phyloP scores from a whole-genome alignment of 1,140 invertebrate genomes.

The Tetranychus cinnabarinus region DNA sequence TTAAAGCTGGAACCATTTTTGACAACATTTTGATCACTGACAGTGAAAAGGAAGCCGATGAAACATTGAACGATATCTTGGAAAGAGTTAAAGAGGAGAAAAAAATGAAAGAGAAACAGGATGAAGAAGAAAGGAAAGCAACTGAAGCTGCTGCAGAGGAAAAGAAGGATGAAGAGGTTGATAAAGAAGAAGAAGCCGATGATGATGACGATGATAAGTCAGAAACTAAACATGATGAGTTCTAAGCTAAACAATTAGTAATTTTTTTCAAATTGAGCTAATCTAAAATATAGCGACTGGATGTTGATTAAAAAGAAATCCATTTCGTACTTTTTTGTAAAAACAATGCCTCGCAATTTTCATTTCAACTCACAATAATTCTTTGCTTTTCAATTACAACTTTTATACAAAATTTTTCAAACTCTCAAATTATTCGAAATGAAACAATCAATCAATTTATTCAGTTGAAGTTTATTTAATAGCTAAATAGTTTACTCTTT shows the following conservation, averaged over 20 bases:
- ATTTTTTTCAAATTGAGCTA: not conserved
- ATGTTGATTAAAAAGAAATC: too few species aligned
- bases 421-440: too few species aligned
- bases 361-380: too few species aligned
- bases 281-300: too few species aligned
- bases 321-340: too few species aligned
- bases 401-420: too few species aligned
- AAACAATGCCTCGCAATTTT: too few species aligned
- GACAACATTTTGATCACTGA: slow-evolving; percentile 91
- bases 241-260: not conserved
- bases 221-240: not conserved
- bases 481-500: too few species aligned
- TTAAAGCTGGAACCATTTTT: slow-evolving; percentile 97
- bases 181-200: slow-evolving; percentile 7
- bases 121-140: slow-evolving; percentile 7
- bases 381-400: too few species aligned
- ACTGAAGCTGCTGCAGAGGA: slow-evolving; percentile 5
- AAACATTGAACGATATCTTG: slow-evolving; percentile 28
- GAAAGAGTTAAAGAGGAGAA: slow-evolving; percentile 9
- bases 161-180: slow-evolving; percentile 5
- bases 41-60: slow-evolving; percentile 49
- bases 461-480: too few species aligned
- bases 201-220: not conserved
- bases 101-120: slow-evolving; percentile 10
- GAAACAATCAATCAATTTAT: too few species aligned